A percentile compares a stretch with the other conserved stretches of the same genome.
These are phyloP conservation scores for Ophraella communa DNA, from an alignment of 2,888 invertebrate species.

Conservation along the genomic window DNA sequence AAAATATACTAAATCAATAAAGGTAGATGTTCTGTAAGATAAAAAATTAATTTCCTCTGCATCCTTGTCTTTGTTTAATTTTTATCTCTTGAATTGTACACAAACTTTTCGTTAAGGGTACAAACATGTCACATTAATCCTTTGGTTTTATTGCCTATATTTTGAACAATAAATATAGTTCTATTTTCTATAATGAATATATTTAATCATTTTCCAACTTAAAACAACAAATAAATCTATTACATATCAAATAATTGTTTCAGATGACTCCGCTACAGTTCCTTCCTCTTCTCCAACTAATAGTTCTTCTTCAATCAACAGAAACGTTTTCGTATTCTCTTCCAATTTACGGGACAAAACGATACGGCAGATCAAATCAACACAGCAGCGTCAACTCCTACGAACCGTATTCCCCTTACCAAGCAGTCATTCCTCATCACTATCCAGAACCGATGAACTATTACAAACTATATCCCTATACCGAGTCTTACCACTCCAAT, in stretches of 20 bases:
- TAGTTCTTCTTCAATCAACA: constrained; percentile 50
- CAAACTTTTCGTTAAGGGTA: too few relatives aligned
- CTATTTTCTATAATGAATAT: too few relatives aligned
- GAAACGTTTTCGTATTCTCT: constrained; percentile 49
- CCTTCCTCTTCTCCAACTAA: constrained; percentile 50
- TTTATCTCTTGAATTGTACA: too few relatives aligned
- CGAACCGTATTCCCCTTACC: constrained; percentile 46
- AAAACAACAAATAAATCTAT: too few relatives aligned
- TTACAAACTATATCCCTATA: constrained; percentile 61
- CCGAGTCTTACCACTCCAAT: constrained; percentile 65
- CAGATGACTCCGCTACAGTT: constrained; percentile 54
- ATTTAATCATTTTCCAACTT: too few relatives aligned
- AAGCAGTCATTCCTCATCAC: constrained; percentile 49
- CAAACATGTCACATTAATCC: too few relatives aligned
- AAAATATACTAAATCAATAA: too few relatives aligned
- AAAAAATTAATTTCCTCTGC: too few relatives aligned
- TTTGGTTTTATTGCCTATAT: too few relatives aligned
- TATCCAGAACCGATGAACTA: constrained; percentile 55
- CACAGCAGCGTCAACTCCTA: constrained; percentile 37
- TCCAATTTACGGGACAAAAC: constrained; percentile 57
- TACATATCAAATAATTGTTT: constrained; percentile 43
- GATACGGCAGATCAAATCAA: constrained; percentile 52
- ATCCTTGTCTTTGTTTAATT: too few relatives aligned
- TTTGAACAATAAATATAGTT: too few relatives aligned
- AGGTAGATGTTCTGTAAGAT: too few relatives aligned